Conservation (phyloP, 2,888 invertebrate genomes). For the Agrotis puta region DNA sequence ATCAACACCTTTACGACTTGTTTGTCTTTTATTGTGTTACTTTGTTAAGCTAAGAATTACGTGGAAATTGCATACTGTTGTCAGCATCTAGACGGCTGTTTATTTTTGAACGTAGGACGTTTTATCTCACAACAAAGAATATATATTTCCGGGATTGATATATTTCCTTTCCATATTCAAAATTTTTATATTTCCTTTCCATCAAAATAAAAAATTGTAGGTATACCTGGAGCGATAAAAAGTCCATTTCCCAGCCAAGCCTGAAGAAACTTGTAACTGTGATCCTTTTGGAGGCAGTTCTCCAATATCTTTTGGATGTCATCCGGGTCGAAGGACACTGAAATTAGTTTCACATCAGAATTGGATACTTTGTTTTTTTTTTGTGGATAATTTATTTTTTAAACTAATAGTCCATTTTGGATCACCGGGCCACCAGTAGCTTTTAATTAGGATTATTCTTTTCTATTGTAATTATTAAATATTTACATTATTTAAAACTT, state of each 20-base stretch:
- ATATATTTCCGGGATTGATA: neutral
- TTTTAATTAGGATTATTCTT: too few relatives aligned
- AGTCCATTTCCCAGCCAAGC: slow-evolving; percentile 84
- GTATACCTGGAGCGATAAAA: slow-evolving; percentile 81
- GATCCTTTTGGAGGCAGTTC: slow-evolving; percentile 82
- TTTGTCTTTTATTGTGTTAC: slow-evolving; percentile 35
- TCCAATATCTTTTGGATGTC: slow-evolving; percentile 83
- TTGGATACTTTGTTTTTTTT: too few relatives aligned
- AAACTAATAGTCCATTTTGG: too few relatives aligned
- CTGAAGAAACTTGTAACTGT: slow-evolving; percentile 79
- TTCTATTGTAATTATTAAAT: too few relatives aligned
- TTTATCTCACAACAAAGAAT: too few relatives aligned
- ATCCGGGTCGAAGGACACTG: slow-evolving; percentile 79
- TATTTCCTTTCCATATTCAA: too few relatives aligned
- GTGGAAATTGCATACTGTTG: slow-evolving; percentile 10
- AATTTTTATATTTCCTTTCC: too few relatives aligned
- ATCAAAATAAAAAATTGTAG: neutral
- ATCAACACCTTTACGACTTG: slow-evolving; percentile 32
- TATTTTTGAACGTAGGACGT: slow-evolving; percentile 5
- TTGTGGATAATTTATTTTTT: too few relatives aligned
- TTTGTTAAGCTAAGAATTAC: slow-evolving; percentile 36
- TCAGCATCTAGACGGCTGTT: slow-evolving; percentile 1
- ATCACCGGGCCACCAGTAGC: too few relatives aligned
- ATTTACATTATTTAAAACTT: too few relatives aligned
- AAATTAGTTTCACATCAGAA: slow-evolving; percentile 46